Percentiles rank a stretch among this genome's conserved stretches.
phyloP scores from a whole-genome alignment of 1,140 invertebrate species.

The Rhysida immarginata region DNA sequence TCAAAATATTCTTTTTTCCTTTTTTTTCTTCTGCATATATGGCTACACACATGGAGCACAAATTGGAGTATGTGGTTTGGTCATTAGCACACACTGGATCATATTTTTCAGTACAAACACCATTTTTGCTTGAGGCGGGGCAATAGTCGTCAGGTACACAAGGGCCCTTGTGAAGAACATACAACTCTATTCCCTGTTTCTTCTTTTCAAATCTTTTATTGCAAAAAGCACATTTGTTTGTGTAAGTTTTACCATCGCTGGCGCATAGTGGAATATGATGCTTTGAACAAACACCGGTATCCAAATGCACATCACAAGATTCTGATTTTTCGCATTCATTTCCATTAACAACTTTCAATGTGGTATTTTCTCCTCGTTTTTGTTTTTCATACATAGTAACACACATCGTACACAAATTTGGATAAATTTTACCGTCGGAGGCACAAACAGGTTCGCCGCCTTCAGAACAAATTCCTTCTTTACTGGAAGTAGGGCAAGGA shows the following conservation, averaged over 20 bases:
- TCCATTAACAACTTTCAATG: background rate
- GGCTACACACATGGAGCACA: constrained; percentile 21
- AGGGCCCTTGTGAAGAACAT: background rate
- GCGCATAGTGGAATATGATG: constrained; percentile 57
- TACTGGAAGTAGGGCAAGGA: background rate
- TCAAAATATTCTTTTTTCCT: no score
- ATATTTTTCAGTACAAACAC: constrained; percentile 31
- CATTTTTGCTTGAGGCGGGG: background rate
- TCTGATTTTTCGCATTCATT: background rate
- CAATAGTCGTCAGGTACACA: background rate
- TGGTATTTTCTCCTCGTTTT: background rate
- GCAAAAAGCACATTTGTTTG: constrained; percentile 35
- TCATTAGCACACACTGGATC: constrained; percentile 55
- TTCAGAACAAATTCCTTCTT: constrained; percentile 9
- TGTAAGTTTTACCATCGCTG: constrained; percentile 41
- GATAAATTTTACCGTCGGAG: constrained; percentile 41
- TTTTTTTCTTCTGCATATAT: background rate
- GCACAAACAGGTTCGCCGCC: constrained; percentile 57
- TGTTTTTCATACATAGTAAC: background rate
- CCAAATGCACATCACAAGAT: no score
- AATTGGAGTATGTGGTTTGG: constrained; percentile 42
- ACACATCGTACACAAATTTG: constrained; percentile 34
- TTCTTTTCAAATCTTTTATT: background rate
- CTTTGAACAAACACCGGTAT: constrained; percentile 29
- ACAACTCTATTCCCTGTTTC: background rate